Percentiles rank a stretch among this genome's conserved stretches.
These are phyloP conservation scores for Galeopsomyia nigrocyanea DNA, from an alignment of 2,888 invertebrate species.

Conservation along the genomic window DNA sequence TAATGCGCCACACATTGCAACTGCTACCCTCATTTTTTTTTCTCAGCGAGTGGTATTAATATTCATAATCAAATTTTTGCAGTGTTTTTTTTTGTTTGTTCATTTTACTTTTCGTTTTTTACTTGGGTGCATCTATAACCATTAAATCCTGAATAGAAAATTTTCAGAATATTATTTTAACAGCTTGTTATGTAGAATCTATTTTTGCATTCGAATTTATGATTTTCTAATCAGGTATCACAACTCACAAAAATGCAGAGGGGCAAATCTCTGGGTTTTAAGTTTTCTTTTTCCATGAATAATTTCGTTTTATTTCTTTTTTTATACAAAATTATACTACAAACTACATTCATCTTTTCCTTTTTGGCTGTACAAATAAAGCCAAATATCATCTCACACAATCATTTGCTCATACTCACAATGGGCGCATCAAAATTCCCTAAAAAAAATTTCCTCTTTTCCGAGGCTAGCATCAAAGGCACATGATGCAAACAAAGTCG, in stretches of 20 bases:
- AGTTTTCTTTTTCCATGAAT: conserved; percentile 18
- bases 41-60: conserved; percentile 48
- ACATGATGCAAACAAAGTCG: conserved; percentile 6
- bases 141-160: conserved; percentile 26
- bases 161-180: conserved; percentile 12
- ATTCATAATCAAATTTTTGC: conserved; percentile 47
- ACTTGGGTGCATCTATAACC: conserved; percentile 46
- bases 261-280: conserved; percentile 24
- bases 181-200: neutral
- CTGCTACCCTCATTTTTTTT: conserved; percentile 55
- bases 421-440: no score
- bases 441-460: neutral
- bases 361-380: conserved; percentile 5
- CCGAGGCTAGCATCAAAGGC: conserved; percentile 14
- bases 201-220: neutral
- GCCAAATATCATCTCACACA: no score
- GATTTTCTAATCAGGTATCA: conserved; percentile 27
- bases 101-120: conserved; percentile 17
- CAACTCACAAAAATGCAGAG: conserved; percentile 13
- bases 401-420: no score
- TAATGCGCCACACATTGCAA: conserved; percentile 55
- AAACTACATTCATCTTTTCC: neutral
- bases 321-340: conserved; percentile 10
- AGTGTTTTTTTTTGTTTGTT: conserved; percentile 19
- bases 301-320: conserved; percentile 11